Evolutionary conservation across 2,113 vertebrate species (phyloP).

Genomic region (Gasterosteus nipponicus): DNA sequence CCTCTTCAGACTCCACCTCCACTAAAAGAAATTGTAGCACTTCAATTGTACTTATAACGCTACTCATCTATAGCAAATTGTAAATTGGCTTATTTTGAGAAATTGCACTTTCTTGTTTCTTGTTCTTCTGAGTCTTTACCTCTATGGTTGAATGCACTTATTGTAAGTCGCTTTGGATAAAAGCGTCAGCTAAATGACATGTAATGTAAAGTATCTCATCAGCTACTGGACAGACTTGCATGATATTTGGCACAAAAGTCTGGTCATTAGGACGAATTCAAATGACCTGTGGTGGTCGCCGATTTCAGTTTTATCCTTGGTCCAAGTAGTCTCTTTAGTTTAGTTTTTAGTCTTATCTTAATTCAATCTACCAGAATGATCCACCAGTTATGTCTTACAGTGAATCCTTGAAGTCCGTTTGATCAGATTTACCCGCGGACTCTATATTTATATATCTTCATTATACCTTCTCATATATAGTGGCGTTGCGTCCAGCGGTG

Average conservation of each 20-base stretch:
- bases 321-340: neutral
- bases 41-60: too few species aligned
- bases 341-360: neutral
- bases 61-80: too few species aligned
- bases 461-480: conserved; percentile 91
- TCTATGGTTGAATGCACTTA: too few species aligned
- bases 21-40: too few species aligned
- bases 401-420: neutral
- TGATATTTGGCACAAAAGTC: neutral
- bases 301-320: neutral
- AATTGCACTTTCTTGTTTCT: too few species aligned
- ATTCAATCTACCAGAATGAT: neutral
- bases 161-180: too few species aligned
- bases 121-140: too few species aligned
- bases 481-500: conserved; percentile 92
- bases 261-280: neutral
- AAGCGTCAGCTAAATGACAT: too few species aligned
- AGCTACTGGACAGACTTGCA: neutral
- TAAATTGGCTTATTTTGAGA: too few species aligned
- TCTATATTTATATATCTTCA: neutral
- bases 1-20: too few species aligned
- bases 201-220: neutral
- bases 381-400: neutral
- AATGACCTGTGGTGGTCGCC: neutral
- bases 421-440: neutral